These are phyloP conservation scores for Seira sanloemensis DNA, from an alignment of 2,888 invertebrate species.

Conservation along the genomic window DNA sequence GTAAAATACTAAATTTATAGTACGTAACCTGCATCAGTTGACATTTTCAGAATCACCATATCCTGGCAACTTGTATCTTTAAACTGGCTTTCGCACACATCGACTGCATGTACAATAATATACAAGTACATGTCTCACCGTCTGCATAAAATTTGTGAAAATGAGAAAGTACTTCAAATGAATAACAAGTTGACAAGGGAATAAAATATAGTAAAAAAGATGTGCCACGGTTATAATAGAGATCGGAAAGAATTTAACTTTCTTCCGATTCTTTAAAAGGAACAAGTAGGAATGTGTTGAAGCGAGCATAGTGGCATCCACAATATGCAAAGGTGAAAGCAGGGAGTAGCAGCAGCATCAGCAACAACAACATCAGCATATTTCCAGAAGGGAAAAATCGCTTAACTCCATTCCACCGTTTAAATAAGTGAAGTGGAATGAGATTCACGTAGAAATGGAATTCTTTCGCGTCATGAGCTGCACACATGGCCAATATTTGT, in stretches of 20 bases:
- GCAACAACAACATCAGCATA: constrained; percentile 1
- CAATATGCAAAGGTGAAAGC: background rate
- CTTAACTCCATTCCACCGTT: constrained; percentile 28
- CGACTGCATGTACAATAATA: too few species aligned
- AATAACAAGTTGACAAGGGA: background rate
- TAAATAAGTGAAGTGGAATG: constrained; percentile 33
- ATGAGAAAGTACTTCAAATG: background rate
- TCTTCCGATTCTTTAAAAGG: too few species aligned
- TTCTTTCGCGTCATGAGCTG: constrained; percentile 22
- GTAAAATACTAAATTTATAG: too few species aligned
- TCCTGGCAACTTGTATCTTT: too few species aligned
- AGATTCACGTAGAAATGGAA: constrained; percentile 39
- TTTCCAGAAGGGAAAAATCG: constrained; percentile 25
- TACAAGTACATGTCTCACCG: too few species aligned
- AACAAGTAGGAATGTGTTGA: too few species aligned
- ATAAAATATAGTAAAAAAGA: background rate
- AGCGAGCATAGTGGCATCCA: too few species aligned
- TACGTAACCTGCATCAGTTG: too few species aligned
- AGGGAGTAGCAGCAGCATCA: background rate
- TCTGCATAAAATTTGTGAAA: too few species aligned
- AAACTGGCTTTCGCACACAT: too few species aligned
- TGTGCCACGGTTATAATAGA: background rate
- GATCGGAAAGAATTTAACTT: background rate
- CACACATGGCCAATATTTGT: too few species aligned
- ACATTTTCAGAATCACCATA: too few species aligned